phyloP scores from a whole-genome alignment of 2,113 vertebrate species.

The Phoenicopterus ruber region DNA sequence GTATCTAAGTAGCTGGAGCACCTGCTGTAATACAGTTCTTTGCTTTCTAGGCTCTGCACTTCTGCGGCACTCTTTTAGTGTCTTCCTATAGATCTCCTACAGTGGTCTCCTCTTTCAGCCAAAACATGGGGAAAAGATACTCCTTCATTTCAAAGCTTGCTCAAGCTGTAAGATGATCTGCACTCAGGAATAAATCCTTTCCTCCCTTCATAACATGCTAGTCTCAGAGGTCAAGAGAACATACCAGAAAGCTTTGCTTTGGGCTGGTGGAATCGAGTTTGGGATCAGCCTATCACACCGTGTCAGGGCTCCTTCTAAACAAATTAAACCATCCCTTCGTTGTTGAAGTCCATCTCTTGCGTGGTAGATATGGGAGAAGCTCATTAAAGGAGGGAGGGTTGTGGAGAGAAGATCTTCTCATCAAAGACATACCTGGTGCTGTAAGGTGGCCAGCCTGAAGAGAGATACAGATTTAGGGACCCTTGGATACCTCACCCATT shows the following conservation, averaged over 20 bases:
- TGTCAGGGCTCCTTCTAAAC: neutral
- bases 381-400: neutral
- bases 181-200: neutral
- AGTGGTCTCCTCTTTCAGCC: neutral
- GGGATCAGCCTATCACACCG: neutral
- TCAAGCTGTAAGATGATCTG: neutral
- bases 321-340: neutral
- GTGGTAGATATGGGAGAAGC: neutral
- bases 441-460: neutral
- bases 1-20: neutral
- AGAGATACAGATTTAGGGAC: neutral
- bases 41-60: neutral
- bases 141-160: neutral
- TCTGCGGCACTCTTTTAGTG: neutral
- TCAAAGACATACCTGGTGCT: neutral
- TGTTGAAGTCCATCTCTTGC: neutral
- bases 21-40: neutral
- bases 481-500: neutral
- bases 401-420: neutral
- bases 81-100: neutral
- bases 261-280: neutral
- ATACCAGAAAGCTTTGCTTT: neutral
- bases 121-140: neutral
- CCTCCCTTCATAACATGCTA: neutral
- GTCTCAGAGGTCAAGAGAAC: neutral